Evolutionary conservation across 2,113 vertebrate genomes (phyloP), one percentile per base, ranked within the genome.

Genomic region (Colaptes auratus): DNA sequence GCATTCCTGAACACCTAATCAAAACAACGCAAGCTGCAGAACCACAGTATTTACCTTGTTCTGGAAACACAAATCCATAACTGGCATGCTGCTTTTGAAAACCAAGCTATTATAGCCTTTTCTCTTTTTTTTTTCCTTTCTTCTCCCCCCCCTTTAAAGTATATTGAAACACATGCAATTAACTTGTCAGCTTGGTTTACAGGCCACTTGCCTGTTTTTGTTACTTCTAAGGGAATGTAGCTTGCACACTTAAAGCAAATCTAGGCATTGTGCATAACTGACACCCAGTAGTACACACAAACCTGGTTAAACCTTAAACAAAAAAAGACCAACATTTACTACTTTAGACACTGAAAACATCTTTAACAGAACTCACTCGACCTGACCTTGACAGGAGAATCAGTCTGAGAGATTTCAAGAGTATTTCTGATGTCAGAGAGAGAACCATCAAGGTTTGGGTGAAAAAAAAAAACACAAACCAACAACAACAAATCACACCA

Each of bases 1-100:
- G 35, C 52, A 81, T 89, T 96, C 91, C 76, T 89, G 66, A 89
- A 58, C 67, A 88, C 67, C 84, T 77, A 91, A 95, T 91, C 87
- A 93, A 95, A 96, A 89, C 64, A 95, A 85, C 53, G 48, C 52
- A 82, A 88, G 42, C 52, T 42, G 55, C 5, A 90, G 31, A 86
- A 81, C n/a, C 36, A 35, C 69, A 83, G 53, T 86, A 81, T 8
- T 95, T 77, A 67, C 20, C 44, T 44, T 19, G 12, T 50, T 87
- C 82, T 75, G 50, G 53, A 89, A 93, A 88, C 36, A 95, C 7
- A 79, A 44, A 91, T 77, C 89, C 85, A 80, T 89, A 87, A 82
- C 28, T 5, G 39, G 48, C 18, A 12, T 13, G 21, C 19, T 78
- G 69, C 56, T 88, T 94, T 46, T 52, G 56, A 64, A 93, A 96